Evolutionary conservation across 1,140 invertebrate genomes (phyloP).

Genomic region (Neelides sp.): DNA sequence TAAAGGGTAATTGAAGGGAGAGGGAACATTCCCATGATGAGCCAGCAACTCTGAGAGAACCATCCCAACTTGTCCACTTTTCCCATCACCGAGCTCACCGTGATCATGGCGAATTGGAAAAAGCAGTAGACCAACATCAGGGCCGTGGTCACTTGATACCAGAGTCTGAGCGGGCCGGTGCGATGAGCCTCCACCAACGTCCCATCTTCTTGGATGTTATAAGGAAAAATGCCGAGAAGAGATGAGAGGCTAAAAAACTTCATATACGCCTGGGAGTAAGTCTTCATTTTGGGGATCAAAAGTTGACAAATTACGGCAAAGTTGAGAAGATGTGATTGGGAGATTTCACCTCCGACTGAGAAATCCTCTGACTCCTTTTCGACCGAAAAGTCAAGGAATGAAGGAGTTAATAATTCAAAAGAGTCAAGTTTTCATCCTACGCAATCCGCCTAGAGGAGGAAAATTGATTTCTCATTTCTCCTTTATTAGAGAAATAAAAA

Average conservation of each 20-base stretch:
- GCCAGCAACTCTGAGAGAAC: slow-evolving; percentile 29
- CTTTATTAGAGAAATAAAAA: too few relatives aligned
- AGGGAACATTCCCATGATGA: slow-evolving; percentile 29
- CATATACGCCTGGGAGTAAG: slow-evolving; percentile 23
- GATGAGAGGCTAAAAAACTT: slow-evolving; percentile 26
- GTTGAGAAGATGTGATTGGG: too few relatives aligned
- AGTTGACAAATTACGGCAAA: too few relatives aligned
- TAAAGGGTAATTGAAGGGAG: slow-evolving; percentile 28
- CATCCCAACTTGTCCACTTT: slow-evolving; percentile 27
- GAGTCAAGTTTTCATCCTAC: too few relatives aligned
- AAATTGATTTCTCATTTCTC: too few relatives aligned
- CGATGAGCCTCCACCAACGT: slow-evolving; percentile 28
- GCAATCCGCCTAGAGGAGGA: too few relatives aligned
- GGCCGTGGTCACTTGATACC: slow-evolving; percentile 20
- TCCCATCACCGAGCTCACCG: slow-evolving; percentile 22
- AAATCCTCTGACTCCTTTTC: too few relatives aligned
- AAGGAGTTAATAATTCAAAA: too few relatives aligned
- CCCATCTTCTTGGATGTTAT: slow-evolving; percentile 29
- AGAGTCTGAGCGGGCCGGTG: slow-evolving; percentile 21
- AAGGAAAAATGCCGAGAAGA: slow-evolving; percentile 27
- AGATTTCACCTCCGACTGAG: too few relatives aligned
- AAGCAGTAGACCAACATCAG: slow-evolving; percentile 21
- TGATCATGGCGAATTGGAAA: slow-evolving; percentile 30
- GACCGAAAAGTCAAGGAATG: too few relatives aligned
- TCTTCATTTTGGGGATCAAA: slow-evolving; percentile 19